Base-by-base conservation (phyloP, 1,140 invertebrate genomes). In the Drosophila lowei region DNA sequence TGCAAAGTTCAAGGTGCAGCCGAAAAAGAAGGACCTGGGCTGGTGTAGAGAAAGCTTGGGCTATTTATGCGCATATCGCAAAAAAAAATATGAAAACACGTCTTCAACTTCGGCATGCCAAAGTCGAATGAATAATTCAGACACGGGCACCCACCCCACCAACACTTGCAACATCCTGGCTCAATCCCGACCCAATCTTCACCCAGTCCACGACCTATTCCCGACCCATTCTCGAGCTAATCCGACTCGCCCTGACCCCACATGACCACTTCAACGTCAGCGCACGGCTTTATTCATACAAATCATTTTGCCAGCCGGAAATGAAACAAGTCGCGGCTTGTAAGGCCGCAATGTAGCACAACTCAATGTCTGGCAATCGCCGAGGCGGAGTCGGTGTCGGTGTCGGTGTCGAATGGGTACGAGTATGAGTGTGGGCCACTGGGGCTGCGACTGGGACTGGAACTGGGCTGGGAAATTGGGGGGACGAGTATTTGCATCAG, bases 251-350 rank as follows among this genome's bases (percentile, higher is more conserved):
- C 49, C 49, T 15, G 50, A 53, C 30, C 18, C 44, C 60, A 52
- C 46, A 30, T 63, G 67, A 64, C 63, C 67, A 80, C 72, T 80
- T 80, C 41, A 77, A 73, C 56, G 68, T 58, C 73, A 58, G 61
- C 54, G 53, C 61, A 66, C 55, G 47, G 72, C 77, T 71, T 73
- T 43, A 67, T 78, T 81, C 77, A 81, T 78, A 88, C 81, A 86
- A 86, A 86, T 86, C 83, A 86, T 88, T 88, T 88, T 86, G 65
- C 67, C 73, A 64, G 65, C 73, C 83, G 81, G 81, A 86, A 86
- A 86, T 88, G 62, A 86, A 85, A 68, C 81, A 85, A 76, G 68
- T 77, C 61, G 73, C 77, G 77, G 70, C 65, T 75, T 65, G 50
- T 65, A 41, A 52, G 48, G 34, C 54, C 42, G 34, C 34, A 38